Conservation (phyloP, 2,888 invertebrate species). For the Calliopum simillimum region DNA sequence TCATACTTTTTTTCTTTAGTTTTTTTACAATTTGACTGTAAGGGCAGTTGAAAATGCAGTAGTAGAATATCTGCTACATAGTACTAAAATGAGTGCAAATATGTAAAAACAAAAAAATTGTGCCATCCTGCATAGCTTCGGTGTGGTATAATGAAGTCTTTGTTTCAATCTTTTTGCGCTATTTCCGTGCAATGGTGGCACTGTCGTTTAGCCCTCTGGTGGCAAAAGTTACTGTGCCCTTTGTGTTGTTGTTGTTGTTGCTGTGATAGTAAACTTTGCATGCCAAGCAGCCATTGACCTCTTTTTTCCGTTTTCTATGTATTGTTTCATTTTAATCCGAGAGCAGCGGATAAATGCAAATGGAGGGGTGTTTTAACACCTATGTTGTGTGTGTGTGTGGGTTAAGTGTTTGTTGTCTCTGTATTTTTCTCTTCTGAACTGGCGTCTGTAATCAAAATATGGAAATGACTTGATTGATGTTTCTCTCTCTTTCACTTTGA, state of each 20-base stretch:
- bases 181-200: too few species aligned
- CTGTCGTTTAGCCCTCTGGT: background rate
- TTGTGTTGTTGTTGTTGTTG: too few species aligned
- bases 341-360: background rate
- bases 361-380: too few species aligned
- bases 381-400: too few species aligned
- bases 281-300: slow-evolving; percentile 63
- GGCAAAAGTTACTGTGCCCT: background rate
- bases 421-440: slow-evolving; percentile 34
- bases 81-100: too few species aligned
- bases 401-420: too few species aligned
- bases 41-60: too few species aligned
- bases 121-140: too few species aligned
- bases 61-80: too few species aligned
- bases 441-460: slow-evolving; percentile 57
- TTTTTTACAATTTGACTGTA: background rate
- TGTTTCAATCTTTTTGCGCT: background rate
- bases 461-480: slow-evolving; percentile 55
- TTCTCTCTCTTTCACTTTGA: slow-evolving; percentile 28
- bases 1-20: background rate
- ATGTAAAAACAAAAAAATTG: too few species aligned
- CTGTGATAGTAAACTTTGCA: slow-evolving; percentile 53
- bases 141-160: background rate
- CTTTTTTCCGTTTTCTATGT: slow-evolving; percentile 43
- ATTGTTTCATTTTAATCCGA: background rate